Conservation (phyloP, 1,140 invertebrate species). For the Diabrotica undecimpunctata region DNA sequence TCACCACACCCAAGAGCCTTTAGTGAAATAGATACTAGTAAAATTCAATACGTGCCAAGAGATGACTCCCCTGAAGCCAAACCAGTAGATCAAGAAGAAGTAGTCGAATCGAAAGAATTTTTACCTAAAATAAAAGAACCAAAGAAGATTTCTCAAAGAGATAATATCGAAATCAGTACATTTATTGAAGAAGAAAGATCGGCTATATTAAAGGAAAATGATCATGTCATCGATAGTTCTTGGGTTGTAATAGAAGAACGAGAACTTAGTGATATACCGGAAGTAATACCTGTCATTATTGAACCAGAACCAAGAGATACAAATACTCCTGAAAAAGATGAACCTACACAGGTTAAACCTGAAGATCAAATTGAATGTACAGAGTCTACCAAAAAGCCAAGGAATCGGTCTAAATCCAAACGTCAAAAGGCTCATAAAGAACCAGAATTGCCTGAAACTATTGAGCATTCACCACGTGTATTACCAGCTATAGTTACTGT, state of each 20-base stretch:
- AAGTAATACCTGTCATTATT: constrained; percentile 30
- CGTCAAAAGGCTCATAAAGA: neutral
- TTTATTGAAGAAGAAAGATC: neutral
- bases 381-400: neutral
- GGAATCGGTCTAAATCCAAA: neutral
- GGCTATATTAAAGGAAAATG: neutral
- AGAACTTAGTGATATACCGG: constrained; percentile 21
- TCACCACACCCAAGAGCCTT: constrained; percentile 21
- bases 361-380: neutral
- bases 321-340: neutral
- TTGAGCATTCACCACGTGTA: neutral
- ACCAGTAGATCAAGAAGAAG: neutral
- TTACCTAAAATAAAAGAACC: no score
- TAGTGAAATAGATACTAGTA: neutral
- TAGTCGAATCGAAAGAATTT: constrained; percentile 36
- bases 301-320: constrained; percentile 23
- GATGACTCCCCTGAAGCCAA: neutral
- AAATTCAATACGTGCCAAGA: neutral
- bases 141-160: no score
- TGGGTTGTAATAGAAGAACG: constrained; percentile 19
- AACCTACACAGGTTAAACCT: neutral
- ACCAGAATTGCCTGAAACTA: neutral
- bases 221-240: neutral
- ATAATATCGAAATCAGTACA: neutral
- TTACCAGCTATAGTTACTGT: constrained; percentile 16